Conservation (phyloP, 2,113 vertebrate species). For the Pica pica region DNA sequence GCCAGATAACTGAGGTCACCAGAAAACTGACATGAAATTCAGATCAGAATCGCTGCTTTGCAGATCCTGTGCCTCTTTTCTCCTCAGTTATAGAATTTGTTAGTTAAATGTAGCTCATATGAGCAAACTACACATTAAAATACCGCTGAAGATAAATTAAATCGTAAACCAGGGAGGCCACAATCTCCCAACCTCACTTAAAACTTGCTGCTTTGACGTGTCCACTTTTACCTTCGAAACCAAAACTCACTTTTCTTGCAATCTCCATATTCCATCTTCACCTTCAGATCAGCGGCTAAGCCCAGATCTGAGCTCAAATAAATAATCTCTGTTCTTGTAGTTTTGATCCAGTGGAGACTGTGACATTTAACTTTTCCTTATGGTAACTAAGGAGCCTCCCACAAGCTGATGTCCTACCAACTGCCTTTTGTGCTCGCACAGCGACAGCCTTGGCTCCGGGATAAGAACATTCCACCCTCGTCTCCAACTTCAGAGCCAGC, state of each 20-base stretch:
- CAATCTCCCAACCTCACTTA: neutral
- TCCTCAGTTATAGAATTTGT: neutral
- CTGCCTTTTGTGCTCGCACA: conserved; percentile 32
- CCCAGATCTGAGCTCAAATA: neutral
- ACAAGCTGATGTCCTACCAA: conserved; percentile 57
- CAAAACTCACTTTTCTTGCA: neutral
- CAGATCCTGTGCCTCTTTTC: neutral
- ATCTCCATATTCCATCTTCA: neutral
- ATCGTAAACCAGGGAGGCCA: neutral
- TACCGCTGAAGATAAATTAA: neutral
- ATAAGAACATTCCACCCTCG: conserved; percentile 45
- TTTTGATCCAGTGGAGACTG: conserved; percentile 17
- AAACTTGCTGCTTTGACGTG: neutral
- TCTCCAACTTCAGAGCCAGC: conserved; percentile 34
- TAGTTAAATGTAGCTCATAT: neutral
- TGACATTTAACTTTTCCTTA: conserved; percentile 52
- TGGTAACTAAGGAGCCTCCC: conserved; percentile 52
- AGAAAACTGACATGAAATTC: neutral
- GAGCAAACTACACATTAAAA: neutral
- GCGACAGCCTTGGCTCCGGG: conserved; percentile 1
- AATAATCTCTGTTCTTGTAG: neutral
- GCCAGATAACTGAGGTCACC: neutral
- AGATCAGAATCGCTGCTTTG: neutral
- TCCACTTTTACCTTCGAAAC: neutral
- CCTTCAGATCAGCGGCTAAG: neutral